Percentiles rank a stretch among this genome's conserved stretches.
Evolutionary conservation across 2,797 vertebrate genomes (phyloP).

Genomic region (Sebastes aleutianus): DNA sequence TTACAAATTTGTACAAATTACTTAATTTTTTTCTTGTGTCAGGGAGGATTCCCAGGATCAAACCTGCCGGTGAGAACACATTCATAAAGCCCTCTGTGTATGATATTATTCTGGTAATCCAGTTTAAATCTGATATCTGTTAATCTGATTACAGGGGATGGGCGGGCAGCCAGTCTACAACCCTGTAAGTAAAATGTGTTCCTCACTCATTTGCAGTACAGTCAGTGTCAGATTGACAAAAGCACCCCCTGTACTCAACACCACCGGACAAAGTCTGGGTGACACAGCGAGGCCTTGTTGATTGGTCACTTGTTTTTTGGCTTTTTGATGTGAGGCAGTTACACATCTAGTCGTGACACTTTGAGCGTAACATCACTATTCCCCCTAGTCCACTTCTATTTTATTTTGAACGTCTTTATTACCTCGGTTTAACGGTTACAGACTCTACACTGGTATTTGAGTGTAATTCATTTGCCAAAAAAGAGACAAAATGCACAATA

Average conservation of each 20-base stretch:
- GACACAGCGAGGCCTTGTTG: background rate
- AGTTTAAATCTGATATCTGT: background rate
- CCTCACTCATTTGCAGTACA: background rate
- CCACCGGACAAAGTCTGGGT: background rate
- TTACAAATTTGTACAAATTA: background rate
- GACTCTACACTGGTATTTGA: no score
- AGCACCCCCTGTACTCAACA: background rate
- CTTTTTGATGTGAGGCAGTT: background rate
- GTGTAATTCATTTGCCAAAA: no score
- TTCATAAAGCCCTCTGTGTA: background rate
- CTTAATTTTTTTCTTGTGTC: background rate
- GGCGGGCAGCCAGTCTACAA: conserved; percentile 76
- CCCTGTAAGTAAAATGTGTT: conserved; percentile 76
- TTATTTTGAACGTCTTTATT: no score
- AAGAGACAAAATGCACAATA: no score
- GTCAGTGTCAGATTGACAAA: background rate
- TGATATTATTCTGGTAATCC: background rate
- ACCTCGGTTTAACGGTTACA: no score
- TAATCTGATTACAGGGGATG: conserved; percentile 73
- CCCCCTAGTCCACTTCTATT: background rate
- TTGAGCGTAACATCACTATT: background rate
- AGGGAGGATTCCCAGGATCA: conserved; percentile 67
- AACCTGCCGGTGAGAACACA: conserved; percentile 71
- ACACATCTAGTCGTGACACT: background rate
- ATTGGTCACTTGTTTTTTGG: background rate